Conservation (phyloP, 2,797 vertebrate genomes). For the Gymnopithys bicolor region DNA sequence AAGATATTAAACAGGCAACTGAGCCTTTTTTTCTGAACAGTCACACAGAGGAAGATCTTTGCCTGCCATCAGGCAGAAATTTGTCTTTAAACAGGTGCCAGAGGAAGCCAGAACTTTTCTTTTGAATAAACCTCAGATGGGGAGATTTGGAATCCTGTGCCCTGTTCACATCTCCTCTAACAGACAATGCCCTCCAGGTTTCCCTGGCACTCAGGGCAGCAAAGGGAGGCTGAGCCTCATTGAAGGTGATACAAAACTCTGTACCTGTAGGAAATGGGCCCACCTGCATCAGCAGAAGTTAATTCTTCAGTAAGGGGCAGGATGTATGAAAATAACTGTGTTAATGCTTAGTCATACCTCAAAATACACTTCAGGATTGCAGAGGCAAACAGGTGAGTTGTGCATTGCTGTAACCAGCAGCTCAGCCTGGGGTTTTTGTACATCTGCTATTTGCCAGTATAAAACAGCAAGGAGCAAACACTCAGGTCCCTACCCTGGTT, state of each 20-base stretch:
- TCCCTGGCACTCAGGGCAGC: neutral
- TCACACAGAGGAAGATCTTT: neutral
- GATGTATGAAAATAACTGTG: neutral
- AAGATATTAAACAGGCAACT: neutral
- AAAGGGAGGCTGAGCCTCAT: neutral
- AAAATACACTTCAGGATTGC: neutral
- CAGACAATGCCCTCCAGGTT: neutral
- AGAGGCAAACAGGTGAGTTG: neutral
- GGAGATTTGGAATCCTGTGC: neutral
- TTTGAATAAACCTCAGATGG: neutral
- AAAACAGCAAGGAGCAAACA: neutral
- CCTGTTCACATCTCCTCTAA: neutral
- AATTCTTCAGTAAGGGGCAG: neutral
- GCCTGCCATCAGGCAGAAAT: neutral
- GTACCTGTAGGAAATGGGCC: rapidly evolving
- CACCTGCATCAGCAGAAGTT: neutral
- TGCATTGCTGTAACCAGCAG: neutral
- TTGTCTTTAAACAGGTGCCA: conserved; percentile 2
- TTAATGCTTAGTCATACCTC: neutral
- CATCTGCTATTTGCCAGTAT: neutral
- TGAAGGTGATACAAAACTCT: neutral
- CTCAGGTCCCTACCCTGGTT: neutral
- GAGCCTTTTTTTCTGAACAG: neutral
- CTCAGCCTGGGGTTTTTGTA: neutral
- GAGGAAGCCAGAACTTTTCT: neutral